These are phyloP conservation scores for Drosophila pegasa DNA, from an alignment of 2,888 invertebrate genomes.

Conservation along the genomic window DNA sequence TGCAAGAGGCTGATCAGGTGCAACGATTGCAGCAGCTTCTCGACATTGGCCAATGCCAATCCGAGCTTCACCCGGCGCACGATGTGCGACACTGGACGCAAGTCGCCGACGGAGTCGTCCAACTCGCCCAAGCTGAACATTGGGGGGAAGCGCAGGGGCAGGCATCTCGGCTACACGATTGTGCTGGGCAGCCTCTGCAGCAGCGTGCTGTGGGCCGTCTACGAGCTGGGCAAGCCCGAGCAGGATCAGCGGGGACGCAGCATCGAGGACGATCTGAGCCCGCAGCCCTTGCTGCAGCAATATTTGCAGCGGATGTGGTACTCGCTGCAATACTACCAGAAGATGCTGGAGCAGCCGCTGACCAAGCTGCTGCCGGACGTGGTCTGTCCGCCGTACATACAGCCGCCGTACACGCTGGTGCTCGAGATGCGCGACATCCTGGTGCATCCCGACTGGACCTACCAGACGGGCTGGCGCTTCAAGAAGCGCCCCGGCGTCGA, in stretches of 20 bases:
- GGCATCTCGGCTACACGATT: constrained; percentile 46
- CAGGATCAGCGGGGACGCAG: constrained; percentile 89
- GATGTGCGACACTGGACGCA: neutral
- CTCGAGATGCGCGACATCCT: constrained; percentile 97
- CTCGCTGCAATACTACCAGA: constrained; percentile 89
- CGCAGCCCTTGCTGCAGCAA: constrained; percentile 88
- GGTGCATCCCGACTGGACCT: constrained; percentile 99
- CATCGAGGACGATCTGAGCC: constrained; percentile 90
- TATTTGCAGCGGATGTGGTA: constrained; percentile 90
- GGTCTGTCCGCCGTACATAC: constrained; percentile 93
- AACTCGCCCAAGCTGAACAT: neutral
- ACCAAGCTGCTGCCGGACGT: constrained; percentile 97
- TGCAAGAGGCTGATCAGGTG: neutral
- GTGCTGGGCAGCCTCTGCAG: constrained; percentile 87
- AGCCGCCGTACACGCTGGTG: constrained; percentile 98
- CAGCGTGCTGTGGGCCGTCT: constrained; percentile 87
- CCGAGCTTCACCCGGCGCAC: neutral
- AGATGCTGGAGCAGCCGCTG: constrained; percentile 96
- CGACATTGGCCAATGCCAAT: neutral
- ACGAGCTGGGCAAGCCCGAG: constrained; percentile 90
- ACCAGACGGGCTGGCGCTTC: constrained; percentile 98
- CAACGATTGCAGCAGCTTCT: constrained; percentile 1
- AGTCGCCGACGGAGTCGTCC: neutral
- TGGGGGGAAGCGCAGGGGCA: neutral
- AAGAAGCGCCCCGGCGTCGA: constrained; percentile 99